These are phyloP conservation scores for Otolemur garnettii DNA, from an alignment of 2,113 vertebrate species.

Conservation along the genomic window DNA sequence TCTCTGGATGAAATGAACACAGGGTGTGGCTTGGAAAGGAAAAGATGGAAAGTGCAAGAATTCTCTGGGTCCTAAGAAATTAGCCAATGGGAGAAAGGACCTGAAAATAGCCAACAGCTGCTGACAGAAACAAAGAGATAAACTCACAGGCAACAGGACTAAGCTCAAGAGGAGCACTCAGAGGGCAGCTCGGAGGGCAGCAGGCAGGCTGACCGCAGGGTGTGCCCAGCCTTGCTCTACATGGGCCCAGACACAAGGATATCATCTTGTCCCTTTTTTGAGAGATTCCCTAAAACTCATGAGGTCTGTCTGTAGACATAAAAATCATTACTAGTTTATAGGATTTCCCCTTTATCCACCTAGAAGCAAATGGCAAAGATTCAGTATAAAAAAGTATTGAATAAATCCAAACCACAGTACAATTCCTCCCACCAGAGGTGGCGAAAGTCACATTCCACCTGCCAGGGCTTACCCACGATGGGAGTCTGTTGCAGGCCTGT, in stretches of 20 bases:
- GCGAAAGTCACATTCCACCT: neutral
- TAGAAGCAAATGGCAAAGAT: neutral
- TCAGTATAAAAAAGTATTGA: neutral
- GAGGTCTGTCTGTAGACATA: neutral
- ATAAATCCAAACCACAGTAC: neutral
- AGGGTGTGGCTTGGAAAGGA: neutral
- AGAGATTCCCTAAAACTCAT: neutral
- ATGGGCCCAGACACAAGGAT: fast-evolving
- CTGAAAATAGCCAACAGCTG: neutral
- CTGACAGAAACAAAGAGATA: neutral
- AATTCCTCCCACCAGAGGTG: neutral
- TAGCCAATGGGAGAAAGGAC: fast-evolving
- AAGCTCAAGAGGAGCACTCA: neutral
- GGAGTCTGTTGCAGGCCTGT: neutral
- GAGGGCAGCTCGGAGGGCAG: too few relatives aligned
- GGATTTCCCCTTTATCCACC: neutral
- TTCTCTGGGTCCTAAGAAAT: neutral
- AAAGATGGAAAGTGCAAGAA: neutral
- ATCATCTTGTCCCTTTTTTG: neutral
- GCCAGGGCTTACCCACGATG: neutral
- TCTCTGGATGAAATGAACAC: neutral
- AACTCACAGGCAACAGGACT: neutral
- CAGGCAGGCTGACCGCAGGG: fast-evolving
- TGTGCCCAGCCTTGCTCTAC: too few relatives aligned
- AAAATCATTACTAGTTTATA: neutral